These are phyloP conservation scores for Telmatochromis sp. DNA, from an alignment of 2,113 vertebrate genomes.

Conservation along the genomic window DNA sequence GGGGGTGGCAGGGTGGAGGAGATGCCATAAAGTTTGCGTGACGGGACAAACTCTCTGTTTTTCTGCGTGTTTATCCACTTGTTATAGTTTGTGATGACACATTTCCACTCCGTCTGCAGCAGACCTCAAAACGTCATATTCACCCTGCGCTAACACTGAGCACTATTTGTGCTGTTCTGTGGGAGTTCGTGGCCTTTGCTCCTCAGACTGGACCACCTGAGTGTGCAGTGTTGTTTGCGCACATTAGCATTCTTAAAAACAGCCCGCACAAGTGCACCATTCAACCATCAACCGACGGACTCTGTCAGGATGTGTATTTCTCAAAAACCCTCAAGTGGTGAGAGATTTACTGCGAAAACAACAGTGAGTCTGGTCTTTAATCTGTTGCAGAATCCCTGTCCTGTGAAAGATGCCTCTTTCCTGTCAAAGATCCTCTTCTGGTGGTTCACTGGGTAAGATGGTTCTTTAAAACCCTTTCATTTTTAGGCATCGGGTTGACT, in stretches of 20 bases:
- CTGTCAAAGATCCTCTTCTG: constrained; percentile 89
- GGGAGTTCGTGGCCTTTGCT: constrained; percentile 34
- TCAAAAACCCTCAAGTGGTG: background rate
- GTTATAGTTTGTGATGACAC: constrained; percentile 47
- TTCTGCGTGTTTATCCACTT: background rate
- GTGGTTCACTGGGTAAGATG: constrained; percentile 91
- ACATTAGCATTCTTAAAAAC: constrained; percentile 15
- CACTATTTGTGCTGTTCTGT: constrained; percentile 55
- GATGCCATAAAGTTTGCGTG: constrained; percentile 28
- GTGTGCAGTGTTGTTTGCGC: constrained; percentile 11
- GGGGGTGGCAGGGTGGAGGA: constrained; percentile 52
- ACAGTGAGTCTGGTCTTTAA: constrained; percentile 14
- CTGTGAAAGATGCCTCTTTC: constrained; percentile 82
- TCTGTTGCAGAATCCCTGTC: constrained; percentile 85
- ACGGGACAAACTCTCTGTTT: constrained; percentile 2
- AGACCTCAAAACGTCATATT: constrained; percentile 51
- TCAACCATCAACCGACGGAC: background rate
- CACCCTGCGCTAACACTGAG: constrained; percentile 3
- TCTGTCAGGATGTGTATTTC: background rate
- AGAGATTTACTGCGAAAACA: constrained; percentile 25
- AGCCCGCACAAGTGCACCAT: constrained; percentile 23
- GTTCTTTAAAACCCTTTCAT: constrained; percentile 36
- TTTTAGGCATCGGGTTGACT: constrained; percentile 23
- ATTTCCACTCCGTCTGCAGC: constrained; percentile 46
- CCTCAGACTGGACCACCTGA: constrained; percentile 29